phyloP scores from a whole-genome alignment of 2,113 vertebrate genomes.

The Lethenteron camtschaticum region DNA sequence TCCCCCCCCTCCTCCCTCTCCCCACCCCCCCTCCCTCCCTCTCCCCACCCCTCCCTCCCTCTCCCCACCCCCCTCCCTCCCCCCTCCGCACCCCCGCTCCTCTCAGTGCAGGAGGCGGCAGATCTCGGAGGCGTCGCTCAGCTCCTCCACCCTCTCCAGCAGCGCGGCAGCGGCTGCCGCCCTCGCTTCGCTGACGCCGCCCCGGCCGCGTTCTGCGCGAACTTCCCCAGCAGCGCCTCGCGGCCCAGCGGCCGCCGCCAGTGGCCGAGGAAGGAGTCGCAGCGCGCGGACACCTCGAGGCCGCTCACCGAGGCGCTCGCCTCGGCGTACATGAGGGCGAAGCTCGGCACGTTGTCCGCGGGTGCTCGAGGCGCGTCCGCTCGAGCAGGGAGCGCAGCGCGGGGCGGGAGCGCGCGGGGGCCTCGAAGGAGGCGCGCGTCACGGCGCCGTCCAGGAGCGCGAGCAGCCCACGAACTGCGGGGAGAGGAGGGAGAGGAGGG shows the following conservation, averaged over 20 bases:
- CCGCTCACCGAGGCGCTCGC: constrained; percentile 23
- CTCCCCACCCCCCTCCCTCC: neutral
- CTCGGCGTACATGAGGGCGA: constrained; percentile 53
- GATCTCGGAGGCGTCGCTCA: constrained; percentile 30
- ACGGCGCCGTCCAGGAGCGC: constrained; percentile 43
- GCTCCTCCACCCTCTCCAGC: constrained; percentile 32
- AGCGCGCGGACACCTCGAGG: constrained; percentile 15
- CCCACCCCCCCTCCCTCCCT: neutral
- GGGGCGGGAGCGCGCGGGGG: constrained; percentile 21
- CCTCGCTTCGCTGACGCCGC: constrained; percentile 21
- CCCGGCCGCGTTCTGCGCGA: constrained; percentile 29
- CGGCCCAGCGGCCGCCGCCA: constrained; percentile 60
- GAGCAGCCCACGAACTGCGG: constrained; percentile 61
- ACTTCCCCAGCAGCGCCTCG: constrained; percentile 45
- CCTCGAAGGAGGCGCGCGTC: constrained; percentile 28
- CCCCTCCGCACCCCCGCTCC: constrained; percentile 7
- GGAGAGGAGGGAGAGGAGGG: constrained; percentile 35
- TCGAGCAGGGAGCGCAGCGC: constrained; percentile 34
- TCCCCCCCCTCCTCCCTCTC: constrained; percentile 12
- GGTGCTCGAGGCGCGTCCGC: constrained; percentile 43
- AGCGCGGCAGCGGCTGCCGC: constrained; percentile 30
- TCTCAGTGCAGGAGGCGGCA: constrained; percentile 27
- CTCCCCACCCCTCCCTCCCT: neutral
- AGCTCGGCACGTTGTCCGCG: constrained; percentile 48
- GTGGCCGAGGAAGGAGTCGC: constrained; percentile 60